Evolutionary conservation across 1,140 invertebrate genomes (phyloP), one percentile per base, ranked within the genome.

Genomic region (Tetramorium parvispinum): DNA sequence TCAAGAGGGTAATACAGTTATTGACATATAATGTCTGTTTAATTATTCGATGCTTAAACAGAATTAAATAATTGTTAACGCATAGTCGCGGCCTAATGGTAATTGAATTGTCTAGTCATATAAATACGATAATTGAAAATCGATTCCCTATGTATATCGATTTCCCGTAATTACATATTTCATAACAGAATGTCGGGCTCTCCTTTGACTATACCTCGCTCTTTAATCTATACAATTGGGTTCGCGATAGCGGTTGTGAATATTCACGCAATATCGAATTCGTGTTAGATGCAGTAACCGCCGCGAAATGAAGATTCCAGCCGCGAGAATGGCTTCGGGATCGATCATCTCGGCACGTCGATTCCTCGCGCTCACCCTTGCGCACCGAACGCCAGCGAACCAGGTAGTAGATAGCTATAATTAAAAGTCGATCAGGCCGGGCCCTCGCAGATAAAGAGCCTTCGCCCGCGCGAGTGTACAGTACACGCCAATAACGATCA

Each of bases 351-450:
- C 75, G 57, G 49, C 73, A 59, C 49, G 46, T 21, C 73, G 82
- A 85, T 85, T 78, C 49, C 46, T 63, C 73, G 46, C 49, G 55
- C 57, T 86, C 63, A 71, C 73, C 55, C 81, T 43, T 73, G 51
- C 53, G 40, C 79, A 24, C 18, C 79, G 79, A 73, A 40, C 70
- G 37, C 53, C 49, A 51, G 16, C 59, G 32, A 63, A 65, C 10
- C 40, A 51, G 59, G 88, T 51, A 49, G 71, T 65, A 65, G 66
- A 63, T 75, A 46, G 88, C 91, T 93, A 91, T 93, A 93, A 94
- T 94, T 94, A 93, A 94, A 94, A 93, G 91, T 93, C 92, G 90
- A 93, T 94, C 91, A 93, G 88, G 27, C 65, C 63, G 6, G 88
- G 81, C 55, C 68, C 40, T 49, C 53, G 18, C 53, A 83, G 79